Base-by-base conservation (phyloP, 2,888 invertebrate species). In the Chamaedrilus cognettii region DNA sequence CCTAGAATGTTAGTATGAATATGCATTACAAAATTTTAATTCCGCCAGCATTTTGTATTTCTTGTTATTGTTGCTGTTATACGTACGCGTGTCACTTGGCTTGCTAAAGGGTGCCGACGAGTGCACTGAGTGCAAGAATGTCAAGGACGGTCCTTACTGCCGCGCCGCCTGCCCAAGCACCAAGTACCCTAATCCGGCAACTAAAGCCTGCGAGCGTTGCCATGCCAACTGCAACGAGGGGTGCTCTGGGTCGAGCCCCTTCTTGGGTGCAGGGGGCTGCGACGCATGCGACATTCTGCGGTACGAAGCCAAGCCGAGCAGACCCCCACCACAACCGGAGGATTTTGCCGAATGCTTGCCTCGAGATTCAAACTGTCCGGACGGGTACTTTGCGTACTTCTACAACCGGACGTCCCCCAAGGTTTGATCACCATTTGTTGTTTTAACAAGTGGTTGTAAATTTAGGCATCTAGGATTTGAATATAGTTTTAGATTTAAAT, bases 231-330 rank as follows among this genome's bases (percentile, higher is more conserved):
- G 96, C 82, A 88, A 89, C n/a, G 90, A 89, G 82, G 66, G 60
- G 2, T 73, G 73, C 49, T 62, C 69, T 2, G 72, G 72, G 3
- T 93, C 96, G 0, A 88, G 87, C 15, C 91, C 92, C 77, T 91
- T 89, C 3, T 90, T 97, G 3, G 93, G 94, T 0, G 84, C 85
- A 0, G 90, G 89, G 7, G 98, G 94, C 1, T 99, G 98, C 80
- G 91, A 91, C 75, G 91, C 91, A 2, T 99, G 98, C 83, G 91
- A 91, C 75, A 90, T 93, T 23, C 60, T 67, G 3, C 57, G 64
- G 23, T 34, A 28, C 11, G 64, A 67, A 28, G 52, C 33, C 51
- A 26, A 11, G 31, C 31, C n/a, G 51, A 11, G 49, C 60, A 30
- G 28, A 26, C 42, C 42, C 7, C 49, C 49, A 7, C 26, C 33